Base-by-base conservation (phyloP, 64 coral and sea anemone species). In the Dendrophyllia cribrosa region DNA sequence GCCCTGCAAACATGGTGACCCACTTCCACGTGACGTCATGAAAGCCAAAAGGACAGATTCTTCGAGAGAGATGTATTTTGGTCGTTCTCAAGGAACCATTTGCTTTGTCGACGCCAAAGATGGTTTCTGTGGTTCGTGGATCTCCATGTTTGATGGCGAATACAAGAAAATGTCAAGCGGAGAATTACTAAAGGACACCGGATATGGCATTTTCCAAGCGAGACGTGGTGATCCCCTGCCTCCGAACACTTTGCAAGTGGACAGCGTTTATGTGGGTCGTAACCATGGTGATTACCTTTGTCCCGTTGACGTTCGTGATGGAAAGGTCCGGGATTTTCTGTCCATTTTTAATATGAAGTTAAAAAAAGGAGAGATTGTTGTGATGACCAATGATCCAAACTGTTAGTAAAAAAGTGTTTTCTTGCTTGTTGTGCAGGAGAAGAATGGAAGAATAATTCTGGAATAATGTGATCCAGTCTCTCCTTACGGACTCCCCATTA, bases 51-150 rank as follows among this genome's bases (percentile, higher is more conserved):
- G 47, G 17, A 26, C 16, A 3, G 43, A 74, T 11, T 74, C 71
- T 17, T 74, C 71, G 1, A 19, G 17, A 11, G 26, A 74, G 15
- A 48, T 48, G 71, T 74, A 74, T 47, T 74, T 74, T 23, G 71
- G 71, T 12, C 71, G 71, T 19, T 74, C 34, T 23, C 44, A 74
- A 17, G 71, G 71, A 17, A 74, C 15, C 21, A 43, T 74, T 74
- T 74, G 71, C 71, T 74, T 74, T 74, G 71, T 74, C 12, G 71
- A 74, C 34, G 45, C 43, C 15, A 74, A 74, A 48, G 34, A 49
- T 74, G 71, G 71, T 43, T 14, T 43, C 34, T 74, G 34, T 13
- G 71, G 45, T 14, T 74, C 15, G 21, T 74, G 71, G 71, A 14
- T 43, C 15, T 43, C 71, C 14, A 74, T 74, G 71, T 74, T 74